Conservation (phyloP, 2,888 invertebrate species). For the Gasteruption jaculator region DNA sequence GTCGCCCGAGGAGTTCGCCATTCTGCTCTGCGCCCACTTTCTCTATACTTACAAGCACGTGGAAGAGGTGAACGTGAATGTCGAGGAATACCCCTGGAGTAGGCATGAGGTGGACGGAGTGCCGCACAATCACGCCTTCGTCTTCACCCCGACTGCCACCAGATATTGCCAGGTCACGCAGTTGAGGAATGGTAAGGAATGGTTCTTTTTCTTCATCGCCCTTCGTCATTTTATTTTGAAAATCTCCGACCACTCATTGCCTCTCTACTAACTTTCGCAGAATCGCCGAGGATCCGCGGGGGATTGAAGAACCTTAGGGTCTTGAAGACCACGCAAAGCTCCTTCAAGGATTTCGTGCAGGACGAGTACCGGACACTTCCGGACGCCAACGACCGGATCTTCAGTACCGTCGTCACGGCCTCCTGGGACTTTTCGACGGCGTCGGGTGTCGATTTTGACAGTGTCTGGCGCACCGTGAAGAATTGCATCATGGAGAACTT, state of each 20-base stretch:
- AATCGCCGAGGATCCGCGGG: conserved; percentile 60
- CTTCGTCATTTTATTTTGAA: background rate
- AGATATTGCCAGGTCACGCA: conserved; percentile 68
- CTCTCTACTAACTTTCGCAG: conserved; percentile 38
- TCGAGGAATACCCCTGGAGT: conserved; percentile 76
- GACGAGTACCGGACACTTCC: conserved; percentile 75
- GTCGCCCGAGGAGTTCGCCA: conserved; percentile 73
- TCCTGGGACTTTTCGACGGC: conserved; percentile 70
- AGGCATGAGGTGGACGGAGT: conserved; percentile 57
- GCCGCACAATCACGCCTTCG: conserved; percentile 73
- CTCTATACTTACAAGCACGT: conserved; percentile 73
- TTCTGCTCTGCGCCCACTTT: conserved; percentile 71
- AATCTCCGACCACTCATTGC: background rate
- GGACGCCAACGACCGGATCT: conserved; percentile 72
- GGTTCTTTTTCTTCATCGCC: background rate
- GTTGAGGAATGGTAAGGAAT: conserved; percentile 60
- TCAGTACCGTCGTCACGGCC: conserved; percentile 72
- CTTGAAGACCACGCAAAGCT: conserved; percentile 76
- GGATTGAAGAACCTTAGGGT: conserved; percentile 69
- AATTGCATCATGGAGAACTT: conserved; percentile 70
- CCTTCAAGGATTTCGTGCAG: conserved; percentile 74
- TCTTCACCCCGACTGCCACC: conserved; percentile 64
- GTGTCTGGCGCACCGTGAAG: conserved; percentile 67
- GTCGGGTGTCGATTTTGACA: conserved; percentile 64
- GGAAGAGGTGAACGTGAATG: conserved; percentile 63